phyloP scores from a whole-genome alignment of 2,113 vertebrate species.

The Apaloderma vittatum region DNA sequence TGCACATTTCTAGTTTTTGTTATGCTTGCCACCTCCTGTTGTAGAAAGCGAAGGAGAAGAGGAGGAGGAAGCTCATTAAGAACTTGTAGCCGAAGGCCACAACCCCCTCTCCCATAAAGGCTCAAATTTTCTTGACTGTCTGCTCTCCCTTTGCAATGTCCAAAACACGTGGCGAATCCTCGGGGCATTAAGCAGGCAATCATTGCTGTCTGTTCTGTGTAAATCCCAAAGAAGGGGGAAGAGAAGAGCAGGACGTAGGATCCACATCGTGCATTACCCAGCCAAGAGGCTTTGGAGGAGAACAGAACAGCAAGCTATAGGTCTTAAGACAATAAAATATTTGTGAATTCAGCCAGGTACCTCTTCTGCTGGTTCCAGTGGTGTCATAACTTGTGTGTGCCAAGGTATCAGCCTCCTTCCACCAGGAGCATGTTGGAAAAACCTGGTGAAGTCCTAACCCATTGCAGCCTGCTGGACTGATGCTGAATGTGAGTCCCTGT shows the following conservation, averaged over 20 bases:
- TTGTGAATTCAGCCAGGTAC: not conserved
- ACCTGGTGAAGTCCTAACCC: accelerated
- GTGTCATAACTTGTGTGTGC: not conserved
- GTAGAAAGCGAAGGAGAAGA: not conserved
- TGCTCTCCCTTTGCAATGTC: not conserved
- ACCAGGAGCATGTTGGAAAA: not conserved
- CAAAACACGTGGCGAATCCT: not conserved
- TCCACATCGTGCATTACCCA: not conserved
- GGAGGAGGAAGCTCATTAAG: conserved; percentile 21
- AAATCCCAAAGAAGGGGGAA: not conserved
- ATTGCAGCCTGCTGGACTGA: not conserved
- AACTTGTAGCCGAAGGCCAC: conserved; percentile 5
- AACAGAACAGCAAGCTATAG: not conserved
- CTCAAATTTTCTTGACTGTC: conserved; percentile 14
- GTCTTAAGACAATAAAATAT: not conserved
- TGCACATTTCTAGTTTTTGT: not conserved
- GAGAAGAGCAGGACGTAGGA: not conserved
- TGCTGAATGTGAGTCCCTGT: not conserved
- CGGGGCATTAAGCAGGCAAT: conserved; percentile 19
- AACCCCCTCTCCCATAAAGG: not conserved
- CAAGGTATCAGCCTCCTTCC: not conserved
- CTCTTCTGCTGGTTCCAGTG: not conserved
- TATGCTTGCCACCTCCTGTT: not conserved
- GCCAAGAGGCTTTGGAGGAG: not conserved
- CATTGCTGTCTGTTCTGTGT: not conserved